These are phyloP conservation scores for Protophormia terraenovae DNA, from an alignment of 2,888 invertebrate genomes.

Conservation along the genomic window DNA sequence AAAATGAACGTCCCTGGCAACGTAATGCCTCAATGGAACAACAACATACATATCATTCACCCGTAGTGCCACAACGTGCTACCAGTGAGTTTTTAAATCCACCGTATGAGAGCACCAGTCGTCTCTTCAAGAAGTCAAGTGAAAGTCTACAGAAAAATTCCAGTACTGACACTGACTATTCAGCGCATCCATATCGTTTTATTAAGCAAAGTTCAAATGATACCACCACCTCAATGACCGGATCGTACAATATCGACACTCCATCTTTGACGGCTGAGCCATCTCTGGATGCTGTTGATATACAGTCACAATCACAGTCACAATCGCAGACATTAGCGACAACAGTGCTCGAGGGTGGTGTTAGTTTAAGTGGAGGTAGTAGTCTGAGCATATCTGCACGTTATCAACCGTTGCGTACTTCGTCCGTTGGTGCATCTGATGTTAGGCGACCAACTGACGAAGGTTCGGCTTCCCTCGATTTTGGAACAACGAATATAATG, in stretches of 20 bases:
- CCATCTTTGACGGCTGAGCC: conserved; percentile 80
- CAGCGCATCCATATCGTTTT: conserved; percentile 80
- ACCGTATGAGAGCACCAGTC: conserved; percentile 76
- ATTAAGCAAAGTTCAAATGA: conserved; percentile 82
- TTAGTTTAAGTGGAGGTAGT: conserved; percentile 65
- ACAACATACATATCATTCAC: conserved; percentile 76
- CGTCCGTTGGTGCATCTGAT: conserved; percentile 78
- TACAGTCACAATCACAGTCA: conserved; percentile 70
- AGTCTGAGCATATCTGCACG: conserved; percentile 72
- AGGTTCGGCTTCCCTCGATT: conserved; percentile 73
- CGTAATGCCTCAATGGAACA: conserved; percentile 79
- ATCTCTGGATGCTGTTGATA: conserved; percentile 79
- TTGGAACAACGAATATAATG: conserved; percentile 72
- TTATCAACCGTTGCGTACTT: conserved; percentile 78
- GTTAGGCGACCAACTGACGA: conserved; percentile 72
- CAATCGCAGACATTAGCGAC: conserved; percentile 25
- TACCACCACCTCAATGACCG: conserved; percentile 81
- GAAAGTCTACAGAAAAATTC: conserved; percentile 81
- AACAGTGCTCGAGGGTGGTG: conserved; percentile 67
- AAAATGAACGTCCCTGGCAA: conserved; percentile 77
- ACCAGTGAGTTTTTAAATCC: conserved; percentile 80
- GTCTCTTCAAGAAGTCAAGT: conserved; percentile 80
- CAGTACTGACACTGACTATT: conserved; percentile 81
- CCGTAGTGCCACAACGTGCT: conserved; percentile 75
- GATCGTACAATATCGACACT: conserved; percentile 81